phyloP scores from a whole-genome alignment of 1,140 invertebrate genomes.

The Mycetomoellerius zeteki region DNA sequence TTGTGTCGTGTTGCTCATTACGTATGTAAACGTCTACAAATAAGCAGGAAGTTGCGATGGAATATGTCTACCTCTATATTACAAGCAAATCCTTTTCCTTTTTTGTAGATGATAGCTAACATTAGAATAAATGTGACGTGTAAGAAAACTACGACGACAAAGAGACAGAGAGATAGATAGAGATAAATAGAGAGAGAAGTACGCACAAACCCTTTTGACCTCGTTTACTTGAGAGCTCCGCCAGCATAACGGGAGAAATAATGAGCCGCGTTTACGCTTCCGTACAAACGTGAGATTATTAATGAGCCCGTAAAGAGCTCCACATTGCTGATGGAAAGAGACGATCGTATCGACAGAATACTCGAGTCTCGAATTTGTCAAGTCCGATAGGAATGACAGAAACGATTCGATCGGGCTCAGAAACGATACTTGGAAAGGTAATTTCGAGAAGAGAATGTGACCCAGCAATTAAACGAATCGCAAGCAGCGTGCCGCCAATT shows the following conservation, averaged over 20 bases:
- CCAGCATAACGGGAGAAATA: constrained; percentile 30
- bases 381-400: not conserved
- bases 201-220: not conserved
- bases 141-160: not conserved
- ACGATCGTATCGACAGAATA: constrained; percentile 45
- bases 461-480: constrained; percentile 67
- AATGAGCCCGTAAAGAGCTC: constrained; percentile 19
- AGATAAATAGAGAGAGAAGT: too few relatives aligned
- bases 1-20: constrained; percentile 11
- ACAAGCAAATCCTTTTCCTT: too few relatives aligned
- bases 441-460: constrained; percentile 18
- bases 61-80: constrained; percentile 9
- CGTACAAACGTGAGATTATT: constrained; percentile 26
- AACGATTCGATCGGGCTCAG: not conserved
- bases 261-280: constrained; percentile 27
- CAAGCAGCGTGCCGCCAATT: constrained; percentile 66
- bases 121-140: not conserved
- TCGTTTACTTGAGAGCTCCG: not conserved
- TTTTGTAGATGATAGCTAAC: not conserved
- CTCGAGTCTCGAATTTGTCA: not conserved
- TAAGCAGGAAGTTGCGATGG: not conserved
- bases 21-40: constrained; percentile 10
- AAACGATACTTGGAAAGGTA: constrained; percentile 20
- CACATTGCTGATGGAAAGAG: not conserved
- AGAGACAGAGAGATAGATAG: too few relatives aligned